A percentile compares a stretch with the other conserved stretches of the same genome.
Conservation (phyloP, 2,797 vertebrate species). For the Pygocentrus nattereri region DNA sequence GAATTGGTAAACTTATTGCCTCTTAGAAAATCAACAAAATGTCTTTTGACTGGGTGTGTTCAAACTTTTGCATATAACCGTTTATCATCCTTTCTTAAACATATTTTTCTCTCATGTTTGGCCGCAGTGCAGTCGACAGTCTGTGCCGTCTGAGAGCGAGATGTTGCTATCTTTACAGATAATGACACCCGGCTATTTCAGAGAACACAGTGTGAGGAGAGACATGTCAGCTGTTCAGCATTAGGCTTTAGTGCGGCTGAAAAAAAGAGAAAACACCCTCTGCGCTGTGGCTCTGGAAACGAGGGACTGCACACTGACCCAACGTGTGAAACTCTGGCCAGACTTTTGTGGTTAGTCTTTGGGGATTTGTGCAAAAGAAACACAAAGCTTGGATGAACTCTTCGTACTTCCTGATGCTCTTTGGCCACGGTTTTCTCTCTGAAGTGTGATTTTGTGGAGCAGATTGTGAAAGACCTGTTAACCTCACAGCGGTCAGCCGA, state of each 20-base stretch:
- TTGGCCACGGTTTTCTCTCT: slow-evolving; percentile 44
- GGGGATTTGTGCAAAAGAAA: slow-evolving; percentile 62
- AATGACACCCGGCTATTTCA: slow-evolving; percentile 82
- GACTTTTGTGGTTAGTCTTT: slow-evolving; percentile 64
- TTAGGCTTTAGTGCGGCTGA: slow-evolving; percentile 70
- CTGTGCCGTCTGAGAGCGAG: slow-evolving; percentile 57
- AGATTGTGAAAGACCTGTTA: slow-evolving; percentile 45
- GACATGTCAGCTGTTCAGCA: slow-evolving; percentile 85
- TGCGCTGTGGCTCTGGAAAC: slow-evolving; percentile 64
- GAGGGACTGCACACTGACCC: slow-evolving; percentile 55
- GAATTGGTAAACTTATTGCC: too few species aligned
- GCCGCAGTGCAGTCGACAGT: neutral
- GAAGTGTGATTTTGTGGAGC: slow-evolving; percentile 37
- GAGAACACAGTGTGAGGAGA: slow-evolving; percentile 75
- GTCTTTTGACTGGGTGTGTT: too few species aligned
- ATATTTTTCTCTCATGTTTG: neutral
- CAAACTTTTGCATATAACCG: too few species aligned
- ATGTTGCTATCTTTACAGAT: slow-evolving; percentile 75
- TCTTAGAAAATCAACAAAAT: too few species aligned
- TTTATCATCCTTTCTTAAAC: neutral
- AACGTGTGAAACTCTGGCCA: slow-evolving; percentile 59
- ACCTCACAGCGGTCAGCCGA: slow-evolving; percentile 40
- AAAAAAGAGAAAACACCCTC: slow-evolving; percentile 64
- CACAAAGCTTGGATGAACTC: slow-evolving; percentile 44
- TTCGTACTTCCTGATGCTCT: slow-evolving; percentile 44